Evolutionary conservation across 2,888 invertebrate genomes (phyloP).

Genomic region (Autographa gamma): DNA sequence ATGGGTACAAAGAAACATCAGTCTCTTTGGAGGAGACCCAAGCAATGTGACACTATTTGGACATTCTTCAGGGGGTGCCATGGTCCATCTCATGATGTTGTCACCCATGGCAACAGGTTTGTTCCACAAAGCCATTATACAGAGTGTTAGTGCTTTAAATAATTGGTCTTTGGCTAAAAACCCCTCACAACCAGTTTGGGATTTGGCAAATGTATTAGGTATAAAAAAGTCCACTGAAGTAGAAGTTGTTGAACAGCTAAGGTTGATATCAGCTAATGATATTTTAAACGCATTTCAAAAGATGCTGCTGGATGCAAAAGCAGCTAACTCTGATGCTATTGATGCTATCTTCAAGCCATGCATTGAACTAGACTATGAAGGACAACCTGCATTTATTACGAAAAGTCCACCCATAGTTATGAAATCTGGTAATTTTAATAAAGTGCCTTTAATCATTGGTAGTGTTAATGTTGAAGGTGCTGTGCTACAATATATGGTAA

Average conservation of each 20-base stretch:
- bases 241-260: conserved; percentile 78
- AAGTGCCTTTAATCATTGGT: conserved; percentile 84
- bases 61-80: conserved; percentile 82
- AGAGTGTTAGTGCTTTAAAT: conserved; percentile 82
- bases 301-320: conserved; percentile 45
- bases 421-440: conserved; percentile 80
- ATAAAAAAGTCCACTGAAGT: conserved; percentile 68
- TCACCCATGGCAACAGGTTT: conserved; percentile 84
- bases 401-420: conserved; percentile 78
- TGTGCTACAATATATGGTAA: conserved; percentile 68
- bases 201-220: conserved; percentile 73
- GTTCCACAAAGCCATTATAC: conserved; percentile 84
- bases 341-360: conserved; percentile 80
- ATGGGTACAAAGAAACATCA: conserved; percentile 83
- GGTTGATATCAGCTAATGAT: conserved; percentile 63
- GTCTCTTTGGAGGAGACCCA: conserved; percentile 82
- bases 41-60: conserved; percentile 86
- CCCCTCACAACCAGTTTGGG: conserved; percentile 70
- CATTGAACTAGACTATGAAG: conserved; percentile 82
- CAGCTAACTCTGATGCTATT: conserved; percentile 64
- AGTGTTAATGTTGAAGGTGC: conserved; percentile 79
- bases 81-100: conserved; percentile 83
- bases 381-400: conserved; percentile 79
- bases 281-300: conserved; percentile 69
- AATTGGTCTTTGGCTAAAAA: conserved; percentile 80